Base-by-base conservation (phyloP, 2,797 vertebrate species). In the Sciurus vulgaris region DNA sequence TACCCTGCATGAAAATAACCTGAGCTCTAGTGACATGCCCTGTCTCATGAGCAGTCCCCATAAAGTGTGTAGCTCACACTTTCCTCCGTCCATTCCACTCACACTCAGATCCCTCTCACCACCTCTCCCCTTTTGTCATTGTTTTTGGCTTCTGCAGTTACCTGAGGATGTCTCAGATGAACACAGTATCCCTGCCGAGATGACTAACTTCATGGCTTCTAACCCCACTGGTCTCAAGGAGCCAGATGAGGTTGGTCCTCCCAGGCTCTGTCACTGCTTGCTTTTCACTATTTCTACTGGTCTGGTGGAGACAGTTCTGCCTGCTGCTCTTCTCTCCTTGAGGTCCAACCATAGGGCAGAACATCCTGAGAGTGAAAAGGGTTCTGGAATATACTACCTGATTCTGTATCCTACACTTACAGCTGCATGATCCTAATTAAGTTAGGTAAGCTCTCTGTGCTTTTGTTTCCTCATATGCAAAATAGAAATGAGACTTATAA, bases 11-110 rank as follows among this genome's bases (percentile, higher is more conserved):
- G 9, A 11, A n/a, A 72, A 44, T 44, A 38, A 9, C 30, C 18
- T 24, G 54, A 72, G 67, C 35, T n/a, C 1, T 9, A 33, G 5
- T 14, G 1, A 3, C 33, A 33, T 0, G 15, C 30, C 13, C 2
- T 14, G 44, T 35, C 24, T 51, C 47, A 9, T 1, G 8, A 56
- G 70, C 18, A 3, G 41, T 56, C 10, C 65, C 33, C 47, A 2
- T 3, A 44, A 35, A 30, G 35, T 13, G 3, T 30, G 26, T 17
- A n/a, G 59, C 24, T 63, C 28, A 28, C 59, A 63, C 24, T 78
- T 20, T 44, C 67, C 65, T 84, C n/a, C 47, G 41, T 79, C n/a
- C 20, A 18, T 30, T 65, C 28, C 5, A 4, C 7, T 7, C 7
- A 5, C 17, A 7, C 4, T 30, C 65, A 22, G 35, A 14, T 10